Evolutionary conservation across 1,140 invertebrate species (phyloP).

Genomic region (Triops longicaudatus): DNA sequence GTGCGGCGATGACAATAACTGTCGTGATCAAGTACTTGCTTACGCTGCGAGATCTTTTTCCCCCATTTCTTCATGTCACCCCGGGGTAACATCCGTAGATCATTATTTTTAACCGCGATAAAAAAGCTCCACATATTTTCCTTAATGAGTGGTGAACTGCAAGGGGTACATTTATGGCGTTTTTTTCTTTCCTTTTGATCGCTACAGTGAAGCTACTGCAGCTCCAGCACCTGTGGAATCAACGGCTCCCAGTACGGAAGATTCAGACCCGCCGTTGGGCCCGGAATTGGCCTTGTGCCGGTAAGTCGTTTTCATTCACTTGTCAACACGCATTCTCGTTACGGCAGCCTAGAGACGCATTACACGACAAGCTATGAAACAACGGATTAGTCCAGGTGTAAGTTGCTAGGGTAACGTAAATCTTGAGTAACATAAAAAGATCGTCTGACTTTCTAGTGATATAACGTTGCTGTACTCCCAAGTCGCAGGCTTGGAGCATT

Average conservation of each 20-base stretch:
- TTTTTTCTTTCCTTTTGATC: background rate
- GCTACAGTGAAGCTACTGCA: background rate
- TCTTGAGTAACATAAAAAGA: no score
- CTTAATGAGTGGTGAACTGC: background rate
- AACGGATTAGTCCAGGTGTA: no score
- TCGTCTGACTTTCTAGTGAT: no score
- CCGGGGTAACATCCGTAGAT: background rate
- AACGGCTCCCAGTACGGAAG: background rate
- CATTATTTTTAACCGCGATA: background rate
- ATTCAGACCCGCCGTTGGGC: background rate
- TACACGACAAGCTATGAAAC: no score
- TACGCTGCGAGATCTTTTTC: background rate
- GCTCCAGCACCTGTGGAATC: background rate
- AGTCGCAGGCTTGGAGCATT: no score
- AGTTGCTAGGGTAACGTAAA: no score
- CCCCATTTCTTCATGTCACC: no score
- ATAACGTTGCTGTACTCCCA: no score
- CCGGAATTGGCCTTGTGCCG: background rate
- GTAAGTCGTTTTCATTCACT: background rate
- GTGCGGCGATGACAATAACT: background rate
- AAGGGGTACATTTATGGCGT: background rate
- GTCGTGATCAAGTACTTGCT: conserved; percentile 10
- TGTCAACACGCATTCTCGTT: background rate
- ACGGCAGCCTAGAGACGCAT: no score
- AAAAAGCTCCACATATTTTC: background rate